Evolutionary conservation across 2,888 invertebrate genomes (phyloP).

Genomic region (Odontothrips loti): DNA sequence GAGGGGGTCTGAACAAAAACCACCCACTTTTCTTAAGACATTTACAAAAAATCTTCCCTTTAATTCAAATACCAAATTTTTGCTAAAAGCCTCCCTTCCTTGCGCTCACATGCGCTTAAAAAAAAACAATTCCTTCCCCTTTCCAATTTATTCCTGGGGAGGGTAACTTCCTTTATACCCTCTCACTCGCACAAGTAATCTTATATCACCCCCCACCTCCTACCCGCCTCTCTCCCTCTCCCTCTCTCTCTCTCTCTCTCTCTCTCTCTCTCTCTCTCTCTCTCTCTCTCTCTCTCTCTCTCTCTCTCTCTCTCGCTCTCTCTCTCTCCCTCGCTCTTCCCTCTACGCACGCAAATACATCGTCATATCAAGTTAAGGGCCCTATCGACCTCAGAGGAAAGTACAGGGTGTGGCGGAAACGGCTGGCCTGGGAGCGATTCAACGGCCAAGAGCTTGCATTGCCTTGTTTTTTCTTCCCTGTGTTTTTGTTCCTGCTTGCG

Average conservation of each 20-base stretch:
- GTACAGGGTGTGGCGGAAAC: conserved; percentile 6
- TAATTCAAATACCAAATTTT: too few species aligned
- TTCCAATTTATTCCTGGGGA: neutral
- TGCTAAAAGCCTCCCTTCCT: too few species aligned
- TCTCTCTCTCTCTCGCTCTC: neutral
- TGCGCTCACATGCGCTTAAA: too few species aligned
- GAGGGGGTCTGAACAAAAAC: too few species aligned
- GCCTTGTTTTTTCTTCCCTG: neutral
- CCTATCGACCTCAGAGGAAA: conserved; percentile 12
- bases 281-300: neutral
- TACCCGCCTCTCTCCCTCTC: too few species aligned
- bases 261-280: neutral
- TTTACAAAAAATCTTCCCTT: too few species aligned
- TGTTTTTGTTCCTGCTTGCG: neutral
- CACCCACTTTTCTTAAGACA: too few species aligned
- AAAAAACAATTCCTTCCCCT: neutral
- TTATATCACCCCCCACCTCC: too few species aligned
- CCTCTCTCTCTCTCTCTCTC: too few species aligned
- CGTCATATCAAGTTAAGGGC: conserved; percentile 26
- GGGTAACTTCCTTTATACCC: neutral
- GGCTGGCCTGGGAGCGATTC: conserved; percentile 18
- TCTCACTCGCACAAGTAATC: neutral
- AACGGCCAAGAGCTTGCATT: neutral
- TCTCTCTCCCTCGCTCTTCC: neutral
- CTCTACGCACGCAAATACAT: conserved; percentile 16